Evolutionary conservation across 2,888 invertebrate species (phyloP).

Genomic region (Acrobeloides nanus): DNA sequence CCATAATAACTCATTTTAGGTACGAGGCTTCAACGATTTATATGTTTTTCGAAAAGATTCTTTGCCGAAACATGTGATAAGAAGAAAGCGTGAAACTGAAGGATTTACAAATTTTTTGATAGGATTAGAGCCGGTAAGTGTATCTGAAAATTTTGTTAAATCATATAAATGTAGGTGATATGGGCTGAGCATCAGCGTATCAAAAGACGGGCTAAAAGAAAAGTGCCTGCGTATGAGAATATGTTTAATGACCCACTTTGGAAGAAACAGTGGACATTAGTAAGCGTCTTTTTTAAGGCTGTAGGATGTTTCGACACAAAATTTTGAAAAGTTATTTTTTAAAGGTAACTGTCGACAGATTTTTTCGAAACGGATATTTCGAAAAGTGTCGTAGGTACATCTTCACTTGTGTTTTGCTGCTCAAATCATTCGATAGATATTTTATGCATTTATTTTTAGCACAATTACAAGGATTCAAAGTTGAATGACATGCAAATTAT

Average conservation of each 20-base stretch:
- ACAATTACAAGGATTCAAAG: constrained; percentile 8
- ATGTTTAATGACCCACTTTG: constrained; percentile 27
- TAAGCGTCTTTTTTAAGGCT: constrained; percentile 1
- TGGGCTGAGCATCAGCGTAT: constrained; percentile 15
- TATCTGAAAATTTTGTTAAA: too few species aligned
- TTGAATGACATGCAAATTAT: constrained; percentile 73
- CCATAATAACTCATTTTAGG: not conserved
- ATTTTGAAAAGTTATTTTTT: too few species aligned
- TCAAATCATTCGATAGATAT: too few species aligned
- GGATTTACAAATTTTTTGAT: too few species aligned
- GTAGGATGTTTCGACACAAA: not conserved
- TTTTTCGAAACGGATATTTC: too few species aligned
- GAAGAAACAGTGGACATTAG: constrained; percentile 24
- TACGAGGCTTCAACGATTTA: constrained; percentile 3
- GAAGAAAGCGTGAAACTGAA: too few species aligned
- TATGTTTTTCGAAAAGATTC: not conserved
- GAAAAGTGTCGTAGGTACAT: too few species aligned
- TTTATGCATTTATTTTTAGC: constrained; percentile 9
- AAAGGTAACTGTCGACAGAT: too few species aligned
- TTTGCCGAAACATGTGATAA: not conserved
- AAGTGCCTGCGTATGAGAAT: too few species aligned
- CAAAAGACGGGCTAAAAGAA: constrained; percentile 11
- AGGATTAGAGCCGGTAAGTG: too few species aligned
- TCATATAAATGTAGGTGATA: not conserved
- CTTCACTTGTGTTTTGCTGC: too few species aligned